Conservation (phyloP, 2,113 vertebrate genomes). For the Halichoerus grypus region DNA sequence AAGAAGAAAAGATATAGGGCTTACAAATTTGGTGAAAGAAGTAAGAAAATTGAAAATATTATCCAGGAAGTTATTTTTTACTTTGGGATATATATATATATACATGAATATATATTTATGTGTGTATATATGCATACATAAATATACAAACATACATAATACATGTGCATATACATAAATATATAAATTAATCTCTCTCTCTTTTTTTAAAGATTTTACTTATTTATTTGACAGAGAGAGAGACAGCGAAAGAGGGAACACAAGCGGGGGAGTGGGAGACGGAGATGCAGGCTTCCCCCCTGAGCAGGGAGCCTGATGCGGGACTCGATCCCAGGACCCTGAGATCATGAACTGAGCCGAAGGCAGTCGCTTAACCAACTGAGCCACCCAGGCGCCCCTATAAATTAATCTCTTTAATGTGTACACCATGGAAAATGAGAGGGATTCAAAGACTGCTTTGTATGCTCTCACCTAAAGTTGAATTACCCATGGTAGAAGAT, state of each 20-base stretch:
- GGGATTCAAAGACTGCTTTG: background rate
- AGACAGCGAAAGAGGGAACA: too few relatives aligned
- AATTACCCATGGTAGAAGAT: background rate
- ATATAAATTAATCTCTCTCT: background rate
- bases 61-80: background rate
- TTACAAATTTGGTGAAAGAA: constrained; percentile 7
- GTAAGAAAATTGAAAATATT: background rate
- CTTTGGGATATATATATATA: background rate
- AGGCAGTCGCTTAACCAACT: too few relatives aligned
- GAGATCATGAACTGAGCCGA: too few relatives aligned
- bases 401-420: background rate
- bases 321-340: too few relatives aligned
- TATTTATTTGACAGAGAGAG: too few relatives aligned
- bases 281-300: too few relatives aligned
- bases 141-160: background rate
- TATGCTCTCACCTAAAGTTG: background rate
- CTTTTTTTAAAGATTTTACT: too few relatives aligned
- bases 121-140: background rate
- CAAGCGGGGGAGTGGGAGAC: too few relatives aligned
- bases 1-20: background rate
- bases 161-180: background rate
- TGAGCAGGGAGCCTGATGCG: too few relatives aligned
- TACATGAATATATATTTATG: background rate
- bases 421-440: background rate
- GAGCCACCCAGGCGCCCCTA: background rate